phyloP scores from a whole-genome alignment of 2,888 invertebrate species.

The Drosophila fungiperda region DNA sequence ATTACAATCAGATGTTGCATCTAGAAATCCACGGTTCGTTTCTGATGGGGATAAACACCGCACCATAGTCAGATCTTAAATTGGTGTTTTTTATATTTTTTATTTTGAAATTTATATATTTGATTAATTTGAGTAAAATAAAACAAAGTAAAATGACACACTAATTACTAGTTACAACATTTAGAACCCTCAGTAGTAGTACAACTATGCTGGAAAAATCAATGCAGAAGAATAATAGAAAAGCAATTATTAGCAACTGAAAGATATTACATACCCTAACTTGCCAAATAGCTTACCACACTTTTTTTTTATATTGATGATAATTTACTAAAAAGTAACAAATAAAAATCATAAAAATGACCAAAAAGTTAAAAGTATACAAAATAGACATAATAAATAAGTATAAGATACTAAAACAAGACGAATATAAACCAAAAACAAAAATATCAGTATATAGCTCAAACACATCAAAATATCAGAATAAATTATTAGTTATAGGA shows the following conservation, averaged over 20 bases:
- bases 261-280: neutral
- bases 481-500: neutral
- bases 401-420: neutral
- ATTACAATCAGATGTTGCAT: conserved; percentile 29
- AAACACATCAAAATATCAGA: neutral
- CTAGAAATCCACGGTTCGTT: conserved; percentile 24
- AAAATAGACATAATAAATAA: neutral
- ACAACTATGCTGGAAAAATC: neutral
- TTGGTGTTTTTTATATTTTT: conserved; percentile 1
- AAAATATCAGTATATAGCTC: neutral
- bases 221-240: neutral
- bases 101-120: neutral
- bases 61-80: conserved; percentile 15
- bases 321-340: neutral
- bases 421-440: too few relatives aligned
- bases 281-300: neutral
- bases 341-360: neutral
- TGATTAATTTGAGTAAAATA: neutral
- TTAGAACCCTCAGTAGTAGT: neutral
- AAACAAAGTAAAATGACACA: conserved; percentile 8
- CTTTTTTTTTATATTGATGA: neutral
- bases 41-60: conserved; percentile 20
- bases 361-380: neutral
- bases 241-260: neutral
- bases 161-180: conserved; percentile 6